Evolutionary conservation across 2,888 invertebrate genomes (phyloP), one percentile per base, ranked within the genome.

Genomic region (Lochmaea crataegi): DNA sequence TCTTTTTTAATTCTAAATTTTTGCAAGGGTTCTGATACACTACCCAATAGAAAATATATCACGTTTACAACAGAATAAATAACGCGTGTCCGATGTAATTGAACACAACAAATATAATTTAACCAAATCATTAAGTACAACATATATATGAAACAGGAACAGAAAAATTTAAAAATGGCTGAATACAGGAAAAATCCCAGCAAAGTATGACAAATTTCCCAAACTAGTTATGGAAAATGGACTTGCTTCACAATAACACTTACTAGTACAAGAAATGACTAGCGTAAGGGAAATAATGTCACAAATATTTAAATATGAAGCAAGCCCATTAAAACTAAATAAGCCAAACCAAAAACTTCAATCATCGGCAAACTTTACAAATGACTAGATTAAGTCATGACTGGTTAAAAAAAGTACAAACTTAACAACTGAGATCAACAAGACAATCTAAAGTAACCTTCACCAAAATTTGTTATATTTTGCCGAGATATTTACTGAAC

Each of bases 41-140:
- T 61, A 66, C 60, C 51, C 64, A 22, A 68, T 63, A 64, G 75
- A 73, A 69, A 73, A 75, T 11, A 22, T 69, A 73, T 70, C 75
- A 77, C 69, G 70, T 76, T 66, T 63, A 74, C 57, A 76, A 76
- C 69, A 61, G 41, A 58, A 61, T 26, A 66, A 72, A 63, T 45
- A 68, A 61, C 45, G 18, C 18, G n/a, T 58, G 67, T 41, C 57
- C 32, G 7, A 58, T 58, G 32, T 69, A 22, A 38, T 66, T 66
- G 61, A 18, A 53, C 53, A 32, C 48, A 32, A 67, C 61, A 72
- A 75, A 72, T 41, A 66, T 66, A 76, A 74, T 68, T 61, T 56
- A 66, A 76, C 70, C 74, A 78, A 76, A 73, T 71, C 74, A 74
- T 76, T 80, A 80, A 80, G 80, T 80, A 80, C 80, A 79, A 77